Percentiles rank a stretch among this genome's conserved stretches.
Evolutionary conservation across 2,113 vertebrate species (phyloP).

Genomic region (Elachura formosa): DNA sequence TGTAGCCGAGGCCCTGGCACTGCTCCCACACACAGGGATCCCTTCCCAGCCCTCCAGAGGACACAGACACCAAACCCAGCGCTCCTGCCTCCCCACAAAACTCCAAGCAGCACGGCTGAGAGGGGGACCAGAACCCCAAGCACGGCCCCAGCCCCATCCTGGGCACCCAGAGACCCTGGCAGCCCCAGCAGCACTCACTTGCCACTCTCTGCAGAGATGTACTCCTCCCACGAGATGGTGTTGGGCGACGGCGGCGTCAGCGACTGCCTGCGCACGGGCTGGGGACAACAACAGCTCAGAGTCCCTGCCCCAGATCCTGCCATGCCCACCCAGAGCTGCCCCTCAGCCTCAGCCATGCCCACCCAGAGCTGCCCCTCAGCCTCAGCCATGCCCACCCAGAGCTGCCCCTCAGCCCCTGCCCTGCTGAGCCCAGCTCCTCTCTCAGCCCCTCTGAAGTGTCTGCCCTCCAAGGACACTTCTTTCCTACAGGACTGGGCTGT

Average conservation of each 20-base stretch:
- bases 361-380: neutral
- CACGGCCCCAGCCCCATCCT: too few species aligned
- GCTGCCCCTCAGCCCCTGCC: neutral
- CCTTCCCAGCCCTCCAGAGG: neutral
- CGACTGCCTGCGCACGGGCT: slow-evolving; percentile 91
- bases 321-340: neutral
- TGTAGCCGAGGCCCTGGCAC: neutral
- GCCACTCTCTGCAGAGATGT: slow-evolving; percentile 93
- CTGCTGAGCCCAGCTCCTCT: neutral
- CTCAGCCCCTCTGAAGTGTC: neutral
- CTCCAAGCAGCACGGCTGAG: neutral
- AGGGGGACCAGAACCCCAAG: too few species aligned
- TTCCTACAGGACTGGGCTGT: rapidly evolving
- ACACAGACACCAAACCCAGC: neutral
- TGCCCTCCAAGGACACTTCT: neutral
- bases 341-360: neutral
- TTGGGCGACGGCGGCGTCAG: slow-evolving; percentile 88
- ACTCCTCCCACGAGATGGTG: slow-evolving; percentile 96
- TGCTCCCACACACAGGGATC: rapidly evolving
- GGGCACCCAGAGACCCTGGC: neutral
- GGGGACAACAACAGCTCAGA: neutral
- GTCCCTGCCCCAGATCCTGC: rapidly evolving
- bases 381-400: neutral
- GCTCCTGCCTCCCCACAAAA: neutral
- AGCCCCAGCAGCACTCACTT: slow-evolving; percentile 74